phyloP scores from a whole-genome alignment of 1,140 invertebrate genomes.

The Diabrotica undecimpunctata region DNA sequence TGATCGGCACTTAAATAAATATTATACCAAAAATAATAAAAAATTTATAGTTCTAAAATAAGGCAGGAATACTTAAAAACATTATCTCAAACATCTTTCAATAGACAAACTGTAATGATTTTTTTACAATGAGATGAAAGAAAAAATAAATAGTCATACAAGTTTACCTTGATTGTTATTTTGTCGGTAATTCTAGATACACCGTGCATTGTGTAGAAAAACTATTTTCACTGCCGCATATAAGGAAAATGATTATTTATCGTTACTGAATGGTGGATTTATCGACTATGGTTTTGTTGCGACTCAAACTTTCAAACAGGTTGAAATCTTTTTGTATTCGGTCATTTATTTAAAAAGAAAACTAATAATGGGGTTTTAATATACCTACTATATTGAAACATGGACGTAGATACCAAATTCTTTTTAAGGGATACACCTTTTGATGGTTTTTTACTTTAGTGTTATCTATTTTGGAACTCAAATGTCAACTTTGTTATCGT shows the following conservation, averaged over 20 bases:
- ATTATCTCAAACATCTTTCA: too few species aligned
- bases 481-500: too few species aligned
- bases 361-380: neutral
- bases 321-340: neutral
- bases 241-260: constrained; percentile 3
- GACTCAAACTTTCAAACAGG: neutral
- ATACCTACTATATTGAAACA: neutral
- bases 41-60: too few species aligned
- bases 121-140: too few species aligned
- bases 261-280: neutral
- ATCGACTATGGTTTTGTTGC: neutral
- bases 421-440: too few species aligned
- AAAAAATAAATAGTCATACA: neutral
- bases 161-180: neutral
- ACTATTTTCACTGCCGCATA: neutral
- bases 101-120: too few species aligned
- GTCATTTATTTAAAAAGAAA: constrained; percentile 3
- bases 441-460: too few species aligned
- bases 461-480: too few species aligned
- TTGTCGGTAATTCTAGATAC: neutral
- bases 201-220: neutral
- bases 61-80: too few species aligned
- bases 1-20: too few species aligned
- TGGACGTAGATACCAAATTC: too few species aligned
- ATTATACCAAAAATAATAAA: too few species aligned